These are phyloP conservation scores for Phalacrocorax carbo DNA, from an alignment of 2,113 vertebrate genomes.

Conservation along the genomic window DNA sequence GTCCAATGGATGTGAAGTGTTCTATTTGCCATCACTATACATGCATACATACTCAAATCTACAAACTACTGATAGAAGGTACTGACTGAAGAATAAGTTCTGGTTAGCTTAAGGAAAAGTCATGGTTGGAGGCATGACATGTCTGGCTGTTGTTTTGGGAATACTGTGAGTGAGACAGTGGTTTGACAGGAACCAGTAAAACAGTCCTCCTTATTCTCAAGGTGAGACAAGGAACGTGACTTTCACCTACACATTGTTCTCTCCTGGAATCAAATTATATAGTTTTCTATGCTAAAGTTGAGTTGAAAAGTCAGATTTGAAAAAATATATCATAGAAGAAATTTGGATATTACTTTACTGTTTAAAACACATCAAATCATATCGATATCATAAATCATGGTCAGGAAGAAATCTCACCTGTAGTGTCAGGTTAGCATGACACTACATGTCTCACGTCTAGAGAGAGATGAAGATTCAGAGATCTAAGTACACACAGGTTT, in stretches of 20 bases:
- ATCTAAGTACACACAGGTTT: background rate
- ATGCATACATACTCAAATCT: background rate
- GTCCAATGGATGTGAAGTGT: background rate
- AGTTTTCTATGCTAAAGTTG: background rate
- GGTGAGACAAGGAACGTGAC: background rate
- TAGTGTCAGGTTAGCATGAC: background rate
- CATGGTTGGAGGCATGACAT: background rate
- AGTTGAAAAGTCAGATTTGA: background rate
- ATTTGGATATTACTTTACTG: background rate
- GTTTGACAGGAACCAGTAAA: background rate
- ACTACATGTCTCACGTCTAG: background rate
- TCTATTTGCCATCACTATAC: background rate
- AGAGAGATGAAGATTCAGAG: background rate
- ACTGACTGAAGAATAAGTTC: background rate
- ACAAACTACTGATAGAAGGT: background rate
- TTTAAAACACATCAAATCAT: background rate
- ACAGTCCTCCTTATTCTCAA: background rate
- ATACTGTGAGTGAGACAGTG: background rate
- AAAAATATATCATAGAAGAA: background rate
- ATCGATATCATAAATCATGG: background rate
- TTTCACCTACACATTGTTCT: background rate
- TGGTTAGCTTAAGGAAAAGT: background rate
- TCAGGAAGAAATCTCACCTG: background rate
- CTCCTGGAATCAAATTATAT: background rate
- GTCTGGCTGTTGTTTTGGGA: background rate